phyloP scores from a whole-genome alignment of 2,113 vertebrate species.

The Bolborhynchus lineola region DNA sequence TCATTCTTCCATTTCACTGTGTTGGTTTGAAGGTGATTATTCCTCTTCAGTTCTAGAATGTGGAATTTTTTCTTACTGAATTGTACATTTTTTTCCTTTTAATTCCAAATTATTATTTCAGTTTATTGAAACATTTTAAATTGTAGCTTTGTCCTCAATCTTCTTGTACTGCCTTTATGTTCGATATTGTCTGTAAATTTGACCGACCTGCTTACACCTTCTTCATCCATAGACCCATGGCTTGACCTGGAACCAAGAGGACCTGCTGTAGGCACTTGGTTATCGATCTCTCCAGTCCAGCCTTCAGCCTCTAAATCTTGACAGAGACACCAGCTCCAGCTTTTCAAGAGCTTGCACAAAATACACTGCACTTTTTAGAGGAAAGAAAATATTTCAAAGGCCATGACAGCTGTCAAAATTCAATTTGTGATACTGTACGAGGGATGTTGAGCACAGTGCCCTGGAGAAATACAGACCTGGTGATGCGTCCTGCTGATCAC shows the following conservation, averaged over 20 bases:
- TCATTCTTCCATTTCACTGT: not conserved
- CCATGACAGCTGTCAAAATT: not conserved
- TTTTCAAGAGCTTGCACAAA: not conserved
- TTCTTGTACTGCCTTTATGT: not conserved
- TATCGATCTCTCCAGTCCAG: not conserved
- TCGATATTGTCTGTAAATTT: not conserved
- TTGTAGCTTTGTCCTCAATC: not conserved
- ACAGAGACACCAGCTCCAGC: not conserved
- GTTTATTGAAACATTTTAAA: not conserved
- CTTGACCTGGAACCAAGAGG: not conserved
- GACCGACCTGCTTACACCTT: not conserved
- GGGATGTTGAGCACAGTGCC: not conserved
- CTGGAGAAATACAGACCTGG: not conserved
- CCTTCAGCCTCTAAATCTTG: not conserved
- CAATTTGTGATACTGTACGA: rapidly evolving
- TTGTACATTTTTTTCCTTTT: not conserved
- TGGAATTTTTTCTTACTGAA: not conserved
- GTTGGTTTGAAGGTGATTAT: not conserved
- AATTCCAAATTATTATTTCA: not conserved
- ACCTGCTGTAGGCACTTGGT: not conserved
- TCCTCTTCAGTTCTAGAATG: not conserved
- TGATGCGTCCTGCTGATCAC: not conserved
- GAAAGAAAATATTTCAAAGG: not conserved
- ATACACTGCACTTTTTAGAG: not conserved
- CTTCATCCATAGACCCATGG: not conserved